Evolutionary conservation across 2,888 invertebrate genomes (phyloP).

Genomic region (Drosophila flavopinicola): DNA sequence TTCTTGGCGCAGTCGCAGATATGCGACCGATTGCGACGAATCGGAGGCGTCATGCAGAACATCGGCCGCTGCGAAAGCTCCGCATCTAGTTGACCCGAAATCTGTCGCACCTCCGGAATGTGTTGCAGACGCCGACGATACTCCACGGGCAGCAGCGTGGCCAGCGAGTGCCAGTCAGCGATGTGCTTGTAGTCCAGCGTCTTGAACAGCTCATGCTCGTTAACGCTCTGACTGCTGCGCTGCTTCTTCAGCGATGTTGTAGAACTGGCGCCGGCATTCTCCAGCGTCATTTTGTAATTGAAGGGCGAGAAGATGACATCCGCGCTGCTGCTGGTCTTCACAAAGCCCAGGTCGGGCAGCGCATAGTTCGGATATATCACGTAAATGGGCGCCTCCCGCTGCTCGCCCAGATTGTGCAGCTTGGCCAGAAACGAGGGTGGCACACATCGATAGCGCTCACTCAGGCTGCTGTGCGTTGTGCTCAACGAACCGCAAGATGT

Average conservation of each 20-base stretch:
- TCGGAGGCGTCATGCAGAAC: constrained; percentile 86
- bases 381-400: constrained; percentile 90
- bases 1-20: constrained; percentile 84
- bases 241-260: constrained; percentile 68
- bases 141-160: constrained; percentile 93
- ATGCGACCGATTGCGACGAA: constrained; percentile 86
- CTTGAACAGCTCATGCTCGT: constrained; percentile 92
- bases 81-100: constrained; percentile 84
- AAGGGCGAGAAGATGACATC: constrained; percentile 89
- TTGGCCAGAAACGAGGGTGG: constrained; percentile 90
- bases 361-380: constrained; percentile 96
- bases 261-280: constrained; percentile 42
- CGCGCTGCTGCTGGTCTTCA: constrained; percentile 86
- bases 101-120: constrained; percentile 89
- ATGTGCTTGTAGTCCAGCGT: constrained; percentile 93
- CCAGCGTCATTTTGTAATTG: constrained; percentile 87
- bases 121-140: constrained; percentile 91
- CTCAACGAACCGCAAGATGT: constrained; percentile 85
- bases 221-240: constrained; percentile 84
- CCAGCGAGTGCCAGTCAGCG: constrained; percentile 96
- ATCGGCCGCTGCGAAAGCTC: constrained; percentile 86
- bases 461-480: constrained; percentile 80
- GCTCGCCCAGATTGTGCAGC: constrained; percentile 87
- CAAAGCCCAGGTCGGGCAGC: constrained; percentile 94
- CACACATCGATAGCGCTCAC: constrained; percentile 87